Percentiles rank a stretch among this genome's conserved stretches.
phyloP scores from a whole-genome alignment of 2,888 invertebrate genomes.

The Glomeris marginata region DNA sequence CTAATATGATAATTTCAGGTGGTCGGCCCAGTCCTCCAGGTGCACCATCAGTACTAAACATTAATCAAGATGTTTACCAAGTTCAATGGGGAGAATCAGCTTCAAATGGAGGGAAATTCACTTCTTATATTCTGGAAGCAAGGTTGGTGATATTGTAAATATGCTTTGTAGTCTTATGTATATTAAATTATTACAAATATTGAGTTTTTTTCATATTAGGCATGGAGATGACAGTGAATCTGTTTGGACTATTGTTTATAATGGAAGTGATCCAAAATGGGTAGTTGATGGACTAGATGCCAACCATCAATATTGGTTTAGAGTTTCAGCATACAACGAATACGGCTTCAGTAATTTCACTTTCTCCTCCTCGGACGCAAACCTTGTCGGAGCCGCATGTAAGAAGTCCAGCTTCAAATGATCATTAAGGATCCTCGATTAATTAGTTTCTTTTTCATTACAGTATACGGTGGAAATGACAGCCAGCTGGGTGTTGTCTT shows the following conservation, averaged over 20 bases:
- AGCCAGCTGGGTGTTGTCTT: constrained; percentile 19
- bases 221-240: constrained; percentile 14
- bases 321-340: constrained; percentile 38
- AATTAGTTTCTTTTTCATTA: not conserved
- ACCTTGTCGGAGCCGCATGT: too few relatives aligned
- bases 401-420: too few relatives aligned
- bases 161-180: too few relatives aligned
- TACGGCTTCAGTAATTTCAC: constrained; percentile 27
- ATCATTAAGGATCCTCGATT: too few relatives aligned
- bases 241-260: constrained; percentile 27
- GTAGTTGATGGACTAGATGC: constrained; percentile 50
- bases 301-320: constrained; percentile 49
- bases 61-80: constrained; percentile 56
- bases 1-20: too few relatives aligned
- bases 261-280: constrained; percentile 53
- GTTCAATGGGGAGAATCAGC: constrained; percentile 76
- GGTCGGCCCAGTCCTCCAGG: constrained; percentile 60
- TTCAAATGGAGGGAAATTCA: constrained; percentile 57
- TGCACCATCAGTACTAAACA: constrained; percentile 51
- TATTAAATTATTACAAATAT: too few relatives aligned
- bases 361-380: not conserved
- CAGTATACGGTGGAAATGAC: constrained; percentile 3
- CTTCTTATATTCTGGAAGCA: constrained; percentile 60
- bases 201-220: too few relatives aligned
- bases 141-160: constrained; percentile 30